These are phyloP conservation scores for Bombus waltoni DNA, from an alignment of 1,140 invertebrate genomes.

Conservation along the genomic window DNA sequence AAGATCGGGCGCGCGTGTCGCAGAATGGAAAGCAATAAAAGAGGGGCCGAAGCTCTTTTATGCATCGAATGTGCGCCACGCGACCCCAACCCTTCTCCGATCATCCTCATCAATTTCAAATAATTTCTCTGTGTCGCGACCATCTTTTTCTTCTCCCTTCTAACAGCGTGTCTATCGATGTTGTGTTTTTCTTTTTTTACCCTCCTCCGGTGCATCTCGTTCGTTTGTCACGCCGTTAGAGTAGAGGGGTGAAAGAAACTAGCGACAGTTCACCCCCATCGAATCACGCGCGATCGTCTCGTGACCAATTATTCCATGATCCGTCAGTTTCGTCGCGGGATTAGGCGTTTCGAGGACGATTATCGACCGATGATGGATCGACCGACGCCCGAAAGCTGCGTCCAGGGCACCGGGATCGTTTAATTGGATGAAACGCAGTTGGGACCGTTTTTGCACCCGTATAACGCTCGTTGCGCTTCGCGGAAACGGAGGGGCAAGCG, in stretches of 20 bases:
- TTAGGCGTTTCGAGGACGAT: constrained; percentile 68
- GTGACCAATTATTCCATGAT: constrained; percentile 77
- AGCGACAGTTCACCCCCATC: constrained; percentile 4
- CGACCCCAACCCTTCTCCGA: constrained; percentile 73
- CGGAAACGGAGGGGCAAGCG: not conserved
- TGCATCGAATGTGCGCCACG: constrained; percentile 67
- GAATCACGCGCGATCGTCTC: constrained; percentile 43
- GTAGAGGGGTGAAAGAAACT: constrained; percentile 19
- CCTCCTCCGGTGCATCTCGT: constrained; percentile 7
- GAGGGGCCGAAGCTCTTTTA: constrained; percentile 65
- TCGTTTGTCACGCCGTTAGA: constrained; percentile 32
- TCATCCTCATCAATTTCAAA: constrained; percentile 79
- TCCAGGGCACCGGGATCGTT: not conserved
- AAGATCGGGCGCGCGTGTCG: constrained; percentile 18
- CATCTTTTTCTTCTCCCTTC: constrained; percentile 44
- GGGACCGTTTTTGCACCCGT: constrained; percentile 27
- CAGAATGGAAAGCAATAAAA: constrained; percentile 65
- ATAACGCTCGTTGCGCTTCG: constrained; percentile 41
- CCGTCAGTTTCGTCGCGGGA: constrained; percentile 69
- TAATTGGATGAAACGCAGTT: constrained; percentile 55
- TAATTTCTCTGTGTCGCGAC: constrained; percentile 67
- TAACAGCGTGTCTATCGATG: constrained; percentile 11
- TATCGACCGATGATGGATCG: constrained; percentile 69
- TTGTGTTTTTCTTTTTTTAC: not conserved
- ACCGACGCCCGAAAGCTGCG: constrained; percentile 3